Conservation (phyloP, 2,888 invertebrate species). For the Dolomedes plantarius region DNA sequence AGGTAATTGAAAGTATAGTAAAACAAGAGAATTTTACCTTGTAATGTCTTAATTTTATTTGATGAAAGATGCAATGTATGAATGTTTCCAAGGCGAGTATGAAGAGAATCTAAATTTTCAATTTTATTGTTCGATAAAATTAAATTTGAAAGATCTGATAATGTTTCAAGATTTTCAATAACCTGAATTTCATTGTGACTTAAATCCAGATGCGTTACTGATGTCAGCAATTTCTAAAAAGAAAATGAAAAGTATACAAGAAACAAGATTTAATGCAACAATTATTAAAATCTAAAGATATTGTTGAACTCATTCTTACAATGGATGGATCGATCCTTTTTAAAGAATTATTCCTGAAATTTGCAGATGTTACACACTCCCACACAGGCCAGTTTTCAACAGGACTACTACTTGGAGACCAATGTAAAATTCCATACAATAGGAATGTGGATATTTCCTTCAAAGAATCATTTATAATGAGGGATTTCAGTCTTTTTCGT, state of each 20-base stretch:
- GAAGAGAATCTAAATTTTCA: slow-evolving; percentile 86
- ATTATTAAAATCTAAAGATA: too few species aligned
- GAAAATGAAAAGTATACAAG: neutral
- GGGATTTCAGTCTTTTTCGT: slow-evolving; percentile 82
- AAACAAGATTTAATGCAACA: too few species aligned
- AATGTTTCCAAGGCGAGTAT: slow-evolving; percentile 91
- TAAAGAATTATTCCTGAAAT: slow-evolving; percentile 78
- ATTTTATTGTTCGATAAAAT: slow-evolving; percentile 85
- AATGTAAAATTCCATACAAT: slow-evolving; percentile 84
- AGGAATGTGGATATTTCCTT: slow-evolving; percentile 86
- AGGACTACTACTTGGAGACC: slow-evolving; percentile 38
- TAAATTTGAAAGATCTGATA: slow-evolving; percentile 51
- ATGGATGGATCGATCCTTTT: slow-evolving; percentile 75
- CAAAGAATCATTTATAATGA: slow-evolving; percentile 84
- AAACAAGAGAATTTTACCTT: too few species aligned
- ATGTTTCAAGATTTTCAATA: slow-evolving; percentile 66
- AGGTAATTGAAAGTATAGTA: too few species aligned
- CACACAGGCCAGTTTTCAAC: slow-evolving; percentile 59
- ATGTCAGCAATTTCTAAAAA: slow-evolving; percentile 76
- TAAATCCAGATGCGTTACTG: slow-evolving; percentile 83
- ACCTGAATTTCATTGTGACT: slow-evolving; percentile 76
- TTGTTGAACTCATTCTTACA: slow-evolving; percentile 40
- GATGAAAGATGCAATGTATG: slow-evolving; percentile 89
- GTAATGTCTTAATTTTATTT: slow-evolving; percentile 85
- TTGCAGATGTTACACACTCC: slow-evolving; percentile 74